Base-by-base conservation (phyloP, 2,113 vertebrate species). In the Ceyx cyanopectus region DNA sequence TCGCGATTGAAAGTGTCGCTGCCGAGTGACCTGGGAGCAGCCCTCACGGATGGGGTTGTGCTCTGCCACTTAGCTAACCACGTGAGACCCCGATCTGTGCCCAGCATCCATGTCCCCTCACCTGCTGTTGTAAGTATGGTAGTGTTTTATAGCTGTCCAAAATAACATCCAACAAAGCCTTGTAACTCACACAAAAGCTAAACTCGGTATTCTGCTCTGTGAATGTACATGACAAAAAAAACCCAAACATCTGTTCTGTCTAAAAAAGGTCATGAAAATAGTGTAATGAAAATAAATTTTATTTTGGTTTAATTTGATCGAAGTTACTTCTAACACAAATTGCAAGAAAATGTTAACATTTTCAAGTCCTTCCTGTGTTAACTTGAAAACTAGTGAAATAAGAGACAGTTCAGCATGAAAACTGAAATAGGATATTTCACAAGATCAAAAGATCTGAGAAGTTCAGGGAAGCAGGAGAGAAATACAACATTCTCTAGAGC, bases 31-130 rank as follows among this genome's bases (percentile, higher is more conserved):
- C 98, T 99, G 10, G 98, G 99, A 18, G 98, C 99, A 3, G 99
- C 99, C 40, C 98, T 99, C 91, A 99, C 99, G 0, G 99, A 99
- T 5, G 99, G 99, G 2, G 99, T 99, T 40, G 99, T 99, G 32
- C 98, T 99, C 57, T 99, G 99, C 96, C 99, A 99, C 88, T 95
- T 99, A 96, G 99, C 99, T 95, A 99, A 99, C 96, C 99, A 99
- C 2, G 99, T 99, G 88, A 98, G 98, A 23, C 99, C 99, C 43
- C 98, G 99, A 10, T 99, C 99, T 5, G 99, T 99, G 30, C 98
- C 99, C 85, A 99, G 99, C 95, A 99, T 99, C 88, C 99, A 99
- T 10, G 99, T 99, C 69, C 99, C 99, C 54, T 99, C 99, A 5
- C 99, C 99, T 51, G 99, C 99, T 54, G 99, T 99, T 94, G 99